Percentiles rank a stretch among this genome's conserved stretches.
Evolutionary conservation across 2,797 vertebrate species (phyloP).

Genomic region (Vultur gryphus): DNA sequence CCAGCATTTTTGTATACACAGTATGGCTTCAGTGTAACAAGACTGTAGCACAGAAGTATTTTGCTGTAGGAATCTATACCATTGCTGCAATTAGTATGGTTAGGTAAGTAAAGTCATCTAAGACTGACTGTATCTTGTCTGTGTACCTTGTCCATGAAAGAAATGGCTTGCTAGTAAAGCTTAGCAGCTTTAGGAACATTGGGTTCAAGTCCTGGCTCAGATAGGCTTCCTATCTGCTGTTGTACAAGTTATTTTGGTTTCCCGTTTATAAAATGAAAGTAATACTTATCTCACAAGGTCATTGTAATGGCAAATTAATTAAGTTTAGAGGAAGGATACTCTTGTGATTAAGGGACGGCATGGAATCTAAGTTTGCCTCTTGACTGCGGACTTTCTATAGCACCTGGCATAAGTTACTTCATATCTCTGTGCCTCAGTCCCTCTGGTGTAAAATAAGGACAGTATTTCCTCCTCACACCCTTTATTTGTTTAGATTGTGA

Average conservation of each 20-base stretch:
- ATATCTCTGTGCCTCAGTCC: not conserved
- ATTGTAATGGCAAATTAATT: slow-evolving; percentile 28
- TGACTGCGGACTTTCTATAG: not conserved
- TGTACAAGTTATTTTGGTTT: slow-evolving; percentile 20
- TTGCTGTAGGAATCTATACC: not conserved
- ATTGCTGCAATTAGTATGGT: not conserved
- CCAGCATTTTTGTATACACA: not conserved
- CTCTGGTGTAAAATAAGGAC: slow-evolving; percentile 13
- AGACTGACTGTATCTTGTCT: not conserved
- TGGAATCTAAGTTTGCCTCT: not conserved
- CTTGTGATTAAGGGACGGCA: not conserved
- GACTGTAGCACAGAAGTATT: not conserved
- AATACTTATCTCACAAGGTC: not conserved
- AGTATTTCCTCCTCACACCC: slow-evolving; percentile 1
- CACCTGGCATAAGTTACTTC: not conserved
- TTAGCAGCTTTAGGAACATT: not conserved
- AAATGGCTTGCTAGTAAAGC: not conserved
- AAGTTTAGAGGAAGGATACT: slow-evolving; percentile 3
- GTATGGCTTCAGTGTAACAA: not conserved
- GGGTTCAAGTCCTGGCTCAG: not conserved
- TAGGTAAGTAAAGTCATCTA: not conserved
- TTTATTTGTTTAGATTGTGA: slow-evolving; percentile 41
- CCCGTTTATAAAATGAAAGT: not conserved
- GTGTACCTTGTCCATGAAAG: not conserved
- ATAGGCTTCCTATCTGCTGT: not conserved